Base-by-base conservation (phyloP, 2,797 vertebrate genomes). In the Holocentrus rufus region DNA sequence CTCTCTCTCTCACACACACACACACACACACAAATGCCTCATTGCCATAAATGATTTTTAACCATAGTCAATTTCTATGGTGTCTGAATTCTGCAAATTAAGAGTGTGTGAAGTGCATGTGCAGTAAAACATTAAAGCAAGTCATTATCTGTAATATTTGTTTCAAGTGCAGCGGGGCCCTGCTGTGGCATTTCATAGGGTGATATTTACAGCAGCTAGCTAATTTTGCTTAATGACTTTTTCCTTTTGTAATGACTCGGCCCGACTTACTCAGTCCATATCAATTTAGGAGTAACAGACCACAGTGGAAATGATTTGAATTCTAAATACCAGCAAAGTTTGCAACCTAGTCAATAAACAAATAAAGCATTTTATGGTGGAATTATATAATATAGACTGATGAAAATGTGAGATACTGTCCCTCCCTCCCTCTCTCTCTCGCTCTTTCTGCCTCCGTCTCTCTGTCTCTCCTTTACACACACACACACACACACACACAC, bases 171-270 rank as follows among this genome's bases (percentile, higher is more conserved):
- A 65, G 72, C 14, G 62, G 50, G 42, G 56, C 39, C 61, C 53
- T 31, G 44, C 62, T 77, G 64, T 87, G 81, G 46, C 76, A 83
- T 82, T 87, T 82, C 31, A 87, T 80, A 76, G 66, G 52, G 50
- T 82, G 77, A 82, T 87, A 90, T 90, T 87, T 88, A 85, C 76
- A 83, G 67, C 81, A 76, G 77, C 77, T 20, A 71, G 76, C 81
- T 83, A 85, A 88, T 87, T 89, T 85, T 70, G 63, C 70, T 60
- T 85, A 87, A 88, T 85, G 72, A 82, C 76, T 81, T 87, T 89
- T 85, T 85, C 76, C 72, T 87, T 81, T 72, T 86, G 87, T 85
- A 84, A 84, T 87, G 83, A 76, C 65, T 82, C 42, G 55, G 57
- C 72, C 73, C 78, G 44, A 65, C 74, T 79, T 64, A 57, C 64